phyloP scores from a whole-genome alignment of 1,140 invertebrate species.

The Drosophila equinoxialis region DNA sequence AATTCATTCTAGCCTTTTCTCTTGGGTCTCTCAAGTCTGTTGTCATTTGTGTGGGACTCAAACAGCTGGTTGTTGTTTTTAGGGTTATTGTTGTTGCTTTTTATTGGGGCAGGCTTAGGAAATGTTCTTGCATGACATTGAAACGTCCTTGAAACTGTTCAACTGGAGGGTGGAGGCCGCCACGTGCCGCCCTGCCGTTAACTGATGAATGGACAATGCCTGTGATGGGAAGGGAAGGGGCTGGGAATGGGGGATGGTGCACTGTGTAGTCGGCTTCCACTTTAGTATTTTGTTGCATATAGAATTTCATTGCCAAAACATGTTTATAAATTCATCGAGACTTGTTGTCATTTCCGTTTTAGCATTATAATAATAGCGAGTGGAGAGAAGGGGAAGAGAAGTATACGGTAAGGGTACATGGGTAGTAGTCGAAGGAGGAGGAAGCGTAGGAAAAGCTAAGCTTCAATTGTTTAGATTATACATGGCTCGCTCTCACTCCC shows the following conservation, averaged over 20 bases:
- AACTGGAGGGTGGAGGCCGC: constrained; percentile 30
- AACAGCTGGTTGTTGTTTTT: neutral
- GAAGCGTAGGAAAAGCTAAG: constrained; percentile 36
- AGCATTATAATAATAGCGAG: constrained; percentile 28
- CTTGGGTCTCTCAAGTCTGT: constrained; percentile 47
- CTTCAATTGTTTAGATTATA: constrained; percentile 49
- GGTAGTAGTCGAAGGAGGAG: neutral
- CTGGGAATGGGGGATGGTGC: too few relatives aligned
- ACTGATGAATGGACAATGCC: constrained; percentile 25
- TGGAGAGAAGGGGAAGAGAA: too few relatives aligned
- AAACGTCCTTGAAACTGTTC: constrained; percentile 58
- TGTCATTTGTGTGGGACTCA: constrained; percentile 40
- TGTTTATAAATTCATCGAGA: constrained; percentile 57
- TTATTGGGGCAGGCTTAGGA: constrained; percentile 47
- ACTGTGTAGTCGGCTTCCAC: neutral
- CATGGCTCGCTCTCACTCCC: neutral
- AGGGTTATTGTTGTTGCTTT: constrained; percentile 4
- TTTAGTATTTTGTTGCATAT: constrained; percentile 31
- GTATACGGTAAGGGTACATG: neutral
- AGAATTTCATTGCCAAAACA: constrained; percentile 63
- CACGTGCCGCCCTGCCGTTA: constrained; percentile 47
- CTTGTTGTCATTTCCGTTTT: constrained; percentile 66
- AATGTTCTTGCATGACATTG: constrained; percentile 55
- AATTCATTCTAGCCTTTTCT: constrained; percentile 40
- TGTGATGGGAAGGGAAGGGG: constrained; percentile 11